Conservation (phyloP, 2,113 vertebrate species). For the Rallus limicola region DNA sequence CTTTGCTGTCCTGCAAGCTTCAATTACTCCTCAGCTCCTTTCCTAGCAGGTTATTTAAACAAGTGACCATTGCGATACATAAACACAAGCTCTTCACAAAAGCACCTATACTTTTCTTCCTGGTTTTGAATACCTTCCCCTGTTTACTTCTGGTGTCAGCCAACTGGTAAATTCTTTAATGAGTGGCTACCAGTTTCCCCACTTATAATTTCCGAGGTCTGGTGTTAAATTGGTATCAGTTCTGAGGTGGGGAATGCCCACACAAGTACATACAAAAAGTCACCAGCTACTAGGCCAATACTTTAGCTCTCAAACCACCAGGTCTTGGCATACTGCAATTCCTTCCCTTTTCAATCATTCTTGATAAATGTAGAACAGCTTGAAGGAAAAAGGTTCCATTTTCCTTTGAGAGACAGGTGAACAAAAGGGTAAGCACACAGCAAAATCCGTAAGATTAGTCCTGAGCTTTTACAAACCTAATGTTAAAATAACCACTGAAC, state of each 20-base stretch:
- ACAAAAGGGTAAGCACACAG: neutral
- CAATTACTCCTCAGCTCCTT: neutral
- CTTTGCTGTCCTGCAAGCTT: neutral
- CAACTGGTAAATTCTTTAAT: neutral
- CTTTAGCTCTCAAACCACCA: neutral
- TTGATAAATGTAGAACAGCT: neutral
- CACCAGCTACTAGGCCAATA: neutral
- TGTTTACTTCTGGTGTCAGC: neutral
- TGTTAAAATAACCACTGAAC: neutral
- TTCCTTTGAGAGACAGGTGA: neutral
- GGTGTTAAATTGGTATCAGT: neutral
- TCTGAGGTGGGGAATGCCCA: neutral
- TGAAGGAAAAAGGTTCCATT: neutral
- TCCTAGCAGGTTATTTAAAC: neutral
- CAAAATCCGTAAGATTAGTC: neutral
- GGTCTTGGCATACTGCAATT: neutral
- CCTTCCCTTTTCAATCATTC: neutral
- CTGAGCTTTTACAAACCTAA: neutral
- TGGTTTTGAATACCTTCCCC: neutral
- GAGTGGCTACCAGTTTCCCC: neutral
- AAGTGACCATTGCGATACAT: neutral
- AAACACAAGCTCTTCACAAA: neutral
- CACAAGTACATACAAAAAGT: neutral
- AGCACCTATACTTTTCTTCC: neutral
- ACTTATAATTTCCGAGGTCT: neutral